Evolutionary conservation across 2,888 invertebrate genomes (phyloP).

Genomic region (Zhuqinia jingwanae): DNA sequence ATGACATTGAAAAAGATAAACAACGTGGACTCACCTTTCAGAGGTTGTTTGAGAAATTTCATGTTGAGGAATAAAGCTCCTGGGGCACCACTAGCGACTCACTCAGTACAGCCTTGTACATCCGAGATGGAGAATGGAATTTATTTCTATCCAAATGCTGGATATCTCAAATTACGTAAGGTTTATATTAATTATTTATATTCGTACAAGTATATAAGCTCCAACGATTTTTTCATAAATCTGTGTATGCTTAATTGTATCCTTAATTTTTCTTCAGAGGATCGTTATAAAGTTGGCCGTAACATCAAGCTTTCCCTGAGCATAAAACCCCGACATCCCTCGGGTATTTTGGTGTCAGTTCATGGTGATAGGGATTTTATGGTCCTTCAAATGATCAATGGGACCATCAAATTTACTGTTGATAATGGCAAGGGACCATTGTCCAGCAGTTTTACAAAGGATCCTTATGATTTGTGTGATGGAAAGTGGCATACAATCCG

Average conservation of each 20-base stretch:
- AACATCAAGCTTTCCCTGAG: constrained; percentile 91
- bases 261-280: constrained; percentile 84
- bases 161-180: constrained; percentile 85
- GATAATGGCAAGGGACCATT: constrained; percentile 92
- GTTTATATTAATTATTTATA: too few species aligned
- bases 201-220: background rate
- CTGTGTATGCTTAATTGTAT: too few species aligned
- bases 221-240: too few species aligned
- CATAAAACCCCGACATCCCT: constrained; percentile 91
- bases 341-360: constrained; percentile 92
- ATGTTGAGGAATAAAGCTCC: constrained; percentile 85
- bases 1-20: constrained; percentile 80
- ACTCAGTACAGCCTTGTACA: constrained; percentile 89
- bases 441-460: constrained; percentile 85
- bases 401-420: constrained; percentile 90
- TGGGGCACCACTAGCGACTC: constrained; percentile 83
- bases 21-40: constrained; percentile 87
- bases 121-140: constrained; percentile 90
- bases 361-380: constrained; percentile 92
- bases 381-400: constrained; percentile 92
- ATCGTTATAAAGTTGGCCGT: constrained; percentile 89
- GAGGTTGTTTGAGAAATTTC: constrained; percentile 91
- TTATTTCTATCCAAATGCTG: constrained; percentile 91
- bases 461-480: constrained; percentile 90
- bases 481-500: constrained; percentile 95